Conservation (phyloP, 2,888 invertebrate genomes). For the Thymelicus acteon region DNA sequence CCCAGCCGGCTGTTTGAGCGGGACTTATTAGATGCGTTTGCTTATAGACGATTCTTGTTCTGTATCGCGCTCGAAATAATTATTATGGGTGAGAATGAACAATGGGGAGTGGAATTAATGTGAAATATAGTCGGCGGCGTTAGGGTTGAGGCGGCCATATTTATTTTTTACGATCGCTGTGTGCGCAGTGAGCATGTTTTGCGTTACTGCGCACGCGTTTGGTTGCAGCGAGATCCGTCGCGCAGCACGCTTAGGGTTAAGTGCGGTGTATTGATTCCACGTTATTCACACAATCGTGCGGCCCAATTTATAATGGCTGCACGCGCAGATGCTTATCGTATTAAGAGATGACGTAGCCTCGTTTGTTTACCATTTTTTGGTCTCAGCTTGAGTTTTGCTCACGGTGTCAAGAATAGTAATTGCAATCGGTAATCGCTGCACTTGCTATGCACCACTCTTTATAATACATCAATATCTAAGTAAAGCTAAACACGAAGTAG, state of each 20-base stretch:
- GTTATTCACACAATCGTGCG: conserved; percentile 33
- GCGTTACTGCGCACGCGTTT: conserved; percentile 63
- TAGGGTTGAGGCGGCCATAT: conserved; percentile 42
- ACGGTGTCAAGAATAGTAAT: too few species aligned
- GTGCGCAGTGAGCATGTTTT: conserved; percentile 60
- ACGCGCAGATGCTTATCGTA: conserved; percentile 29
- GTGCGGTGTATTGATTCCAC: conserved; percentile 51
- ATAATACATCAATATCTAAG: too few species aligned
- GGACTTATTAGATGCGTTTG: conserved; percentile 36
- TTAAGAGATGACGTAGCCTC: conserved; percentile 5
- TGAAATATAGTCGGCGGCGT: conserved; percentile 58
- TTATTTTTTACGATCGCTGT: conserved; percentile 41
- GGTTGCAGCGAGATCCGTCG: conserved; percentile 51
- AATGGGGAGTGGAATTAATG: conserved; percentile 66
- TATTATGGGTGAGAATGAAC: conserved; percentile 64
- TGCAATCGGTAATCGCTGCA: too few species aligned
- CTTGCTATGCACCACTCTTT: too few species aligned
- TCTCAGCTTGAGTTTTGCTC: neutral
- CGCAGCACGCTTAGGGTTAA: conserved; percentile 52
- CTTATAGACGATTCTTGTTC: conserved; percentile 47
- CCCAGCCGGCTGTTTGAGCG: conserved; percentile 3
- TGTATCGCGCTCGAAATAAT: conserved; percentile 53
- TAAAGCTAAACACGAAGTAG: too few species aligned
- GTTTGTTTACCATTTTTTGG: neutral
- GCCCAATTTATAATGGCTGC: conserved; percentile 16